These are phyloP conservation scores for Lophius piscatorius DNA, from an alignment of 2,113 vertebrate genomes.

Conservation along the genomic window DNA sequence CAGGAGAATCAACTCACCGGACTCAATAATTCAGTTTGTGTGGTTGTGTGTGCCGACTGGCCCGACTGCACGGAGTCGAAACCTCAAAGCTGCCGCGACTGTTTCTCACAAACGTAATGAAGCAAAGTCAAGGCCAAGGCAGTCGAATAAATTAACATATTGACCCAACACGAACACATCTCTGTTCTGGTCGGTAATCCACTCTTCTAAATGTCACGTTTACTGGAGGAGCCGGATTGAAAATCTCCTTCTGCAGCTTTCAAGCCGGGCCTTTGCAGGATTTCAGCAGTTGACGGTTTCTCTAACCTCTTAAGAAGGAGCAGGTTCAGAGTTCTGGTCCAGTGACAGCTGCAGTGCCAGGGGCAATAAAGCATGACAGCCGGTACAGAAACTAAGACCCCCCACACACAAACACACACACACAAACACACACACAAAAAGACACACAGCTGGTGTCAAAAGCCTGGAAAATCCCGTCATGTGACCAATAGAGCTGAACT, in stretches of 20 bases:
- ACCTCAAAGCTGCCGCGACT: too few species aligned
- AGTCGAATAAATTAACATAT: background rate
- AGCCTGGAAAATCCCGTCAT: background rate
- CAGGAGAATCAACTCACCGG: too few species aligned
- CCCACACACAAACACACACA: slow-evolving; percentile 28
- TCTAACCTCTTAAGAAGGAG: slow-evolving; percentile 24
- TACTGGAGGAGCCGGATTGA: too few species aligned
- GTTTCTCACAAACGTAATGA: too few species aligned
- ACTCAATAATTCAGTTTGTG: too few species aligned
- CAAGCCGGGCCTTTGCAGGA: background rate
- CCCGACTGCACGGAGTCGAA: too few species aligned
- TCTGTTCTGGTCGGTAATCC: too few species aligned
- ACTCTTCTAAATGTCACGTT: too few species aligned
- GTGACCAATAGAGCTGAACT: background rate
- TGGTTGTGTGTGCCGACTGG: too few species aligned
- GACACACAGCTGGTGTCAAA: slow-evolving; percentile 2
- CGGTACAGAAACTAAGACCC: slow-evolving; percentile 36
- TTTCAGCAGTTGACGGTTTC: slow-evolving; percentile 59
- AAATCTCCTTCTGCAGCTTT: background rate
- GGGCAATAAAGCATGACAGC: slow-evolving; percentile 68
- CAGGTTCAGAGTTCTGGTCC: slow-evolving; percentile 47
- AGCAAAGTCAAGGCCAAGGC: background rate
- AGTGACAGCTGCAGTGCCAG: slow-evolving; percentile 67
- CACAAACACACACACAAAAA: slow-evolving; percentile 28
- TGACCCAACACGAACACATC: too few species aligned